Conservation (phyloP, 2,113 vertebrate genomes). For the Sigmodon hispidus region DNA sequence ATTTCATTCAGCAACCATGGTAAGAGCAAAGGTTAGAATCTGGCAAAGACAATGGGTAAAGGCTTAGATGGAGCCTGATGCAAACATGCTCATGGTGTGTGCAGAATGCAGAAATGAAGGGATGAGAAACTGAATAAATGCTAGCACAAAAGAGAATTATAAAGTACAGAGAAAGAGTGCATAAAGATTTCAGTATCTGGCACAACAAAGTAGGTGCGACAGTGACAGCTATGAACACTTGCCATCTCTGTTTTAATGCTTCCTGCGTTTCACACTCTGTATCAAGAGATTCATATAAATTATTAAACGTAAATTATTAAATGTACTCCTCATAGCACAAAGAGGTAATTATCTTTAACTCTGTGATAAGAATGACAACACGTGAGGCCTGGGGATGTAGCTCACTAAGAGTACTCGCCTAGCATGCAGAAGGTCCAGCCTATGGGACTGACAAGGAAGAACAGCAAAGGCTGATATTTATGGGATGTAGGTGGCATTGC, state of each 20-base stretch:
- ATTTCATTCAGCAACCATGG: not conserved
- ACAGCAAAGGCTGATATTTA: not conserved
- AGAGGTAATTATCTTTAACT: constrained; percentile 44
- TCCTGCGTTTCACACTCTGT: constrained; percentile 12
- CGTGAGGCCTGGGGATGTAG: not conserved
- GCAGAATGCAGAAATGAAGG: not conserved
- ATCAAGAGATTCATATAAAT: constrained; percentile 42
- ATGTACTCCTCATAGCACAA: not conserved
- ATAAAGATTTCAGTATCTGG: not conserved
- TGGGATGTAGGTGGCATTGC: not conserved
- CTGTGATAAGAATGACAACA: constrained; percentile 28
- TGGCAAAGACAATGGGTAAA: not conserved
- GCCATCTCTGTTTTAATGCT: constrained; percentile 7
- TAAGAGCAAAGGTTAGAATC: not conserved
- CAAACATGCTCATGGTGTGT: not conserved
- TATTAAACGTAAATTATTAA: constrained; percentile 60
- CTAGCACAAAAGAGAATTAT: not conserved
- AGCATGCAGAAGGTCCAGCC: not conserved
- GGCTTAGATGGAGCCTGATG: not conserved
- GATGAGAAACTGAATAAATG: not conserved
- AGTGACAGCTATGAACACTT: not conserved
- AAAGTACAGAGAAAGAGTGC: not conserved
- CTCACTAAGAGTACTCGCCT: not conserved
- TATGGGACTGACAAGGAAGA: not conserved
- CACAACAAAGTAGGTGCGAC: not conserved